These are phyloP conservation scores for Eretmochelys imbricata DNA, from an alignment of 2,113 vertebrate species.

Conservation along the genomic window DNA sequence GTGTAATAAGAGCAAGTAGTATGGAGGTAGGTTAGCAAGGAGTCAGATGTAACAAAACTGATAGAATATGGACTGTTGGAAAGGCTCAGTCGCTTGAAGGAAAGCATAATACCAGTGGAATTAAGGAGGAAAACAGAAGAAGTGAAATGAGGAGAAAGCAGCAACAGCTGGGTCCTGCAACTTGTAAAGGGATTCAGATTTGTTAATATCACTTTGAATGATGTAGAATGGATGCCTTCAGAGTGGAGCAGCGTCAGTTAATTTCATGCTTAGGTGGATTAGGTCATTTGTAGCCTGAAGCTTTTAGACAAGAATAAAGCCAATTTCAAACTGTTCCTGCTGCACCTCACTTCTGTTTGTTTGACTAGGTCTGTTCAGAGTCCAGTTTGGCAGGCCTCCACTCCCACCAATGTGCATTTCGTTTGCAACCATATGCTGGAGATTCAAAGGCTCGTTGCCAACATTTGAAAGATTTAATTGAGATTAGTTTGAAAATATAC, in stretches of 20 bases:
- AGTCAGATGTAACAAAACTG: background rate
- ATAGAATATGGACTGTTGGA: background rate
- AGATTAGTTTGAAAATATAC: slow-evolving; percentile 63
- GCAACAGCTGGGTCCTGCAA: background rate
- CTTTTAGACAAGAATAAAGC: slow-evolving; percentile 36
- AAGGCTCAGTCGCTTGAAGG: background rate
- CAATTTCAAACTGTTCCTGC: slow-evolving; percentile 33
- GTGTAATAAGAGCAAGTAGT: background rate
- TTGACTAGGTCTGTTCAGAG: slow-evolving; percentile 43
- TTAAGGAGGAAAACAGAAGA: background rate
- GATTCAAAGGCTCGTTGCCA: slow-evolving; percentile 19
- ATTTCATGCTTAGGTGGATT: slow-evolving; percentile 39
- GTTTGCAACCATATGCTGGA: slow-evolving; percentile 72
- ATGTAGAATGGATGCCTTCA: background rate
- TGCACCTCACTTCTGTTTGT: slow-evolving; percentile 61
- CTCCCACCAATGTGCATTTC: slow-evolving; percentile 33
- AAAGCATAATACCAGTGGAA: background rate
- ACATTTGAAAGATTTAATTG: slow-evolving; percentile 56
- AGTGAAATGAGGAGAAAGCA: background rate
- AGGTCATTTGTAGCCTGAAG: slow-evolving; percentile 61
- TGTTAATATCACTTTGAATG: background rate
- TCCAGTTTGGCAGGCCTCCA: slow-evolving; percentile 50
- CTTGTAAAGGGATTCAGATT: background rate
- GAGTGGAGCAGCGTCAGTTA: background rate
- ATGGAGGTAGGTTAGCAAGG: background rate